Base-by-base conservation (phyloP, 2,888 invertebrate genomes). In the Halictus ligatus region DNA sequence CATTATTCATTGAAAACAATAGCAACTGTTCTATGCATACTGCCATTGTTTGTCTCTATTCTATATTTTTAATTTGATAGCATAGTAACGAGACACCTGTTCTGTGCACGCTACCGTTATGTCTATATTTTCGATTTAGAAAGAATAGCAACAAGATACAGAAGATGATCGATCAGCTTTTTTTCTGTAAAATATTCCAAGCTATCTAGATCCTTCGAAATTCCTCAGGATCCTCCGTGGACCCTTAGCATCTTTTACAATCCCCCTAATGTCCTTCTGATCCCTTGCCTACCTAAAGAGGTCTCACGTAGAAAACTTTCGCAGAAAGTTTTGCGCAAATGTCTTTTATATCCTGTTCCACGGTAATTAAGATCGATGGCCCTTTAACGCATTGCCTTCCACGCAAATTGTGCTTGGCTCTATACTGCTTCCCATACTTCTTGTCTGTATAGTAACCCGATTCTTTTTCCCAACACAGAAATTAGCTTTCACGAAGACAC, bases 311-410 rank as follows among this genome's bases (percentile, higher is more conserved):
- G 25, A 64, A 64, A 64, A 64, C 60, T 64, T 64, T 64, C 60
- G 15, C 13, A 15, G 29, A 25, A 64, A 64, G 60, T 54, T 64
- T 29, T 64, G 15, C 60, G 60, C 60, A 64, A 64, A 64, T 64
- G 60, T 64, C 60, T 64, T 64, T 64, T 64, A 64, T 25, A 46
- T 71, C 58, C 84, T 50, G 54, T 67, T 43, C 40, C 67, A 4
- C 3, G n/a, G 18, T 35, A 35, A 69, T 64, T 64, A 64, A 64
- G 60, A 64, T 64, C 60, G 60, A 64, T 64, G 60, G n/a, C n/a
- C 15, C 60, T 64, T 64, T 64, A 64, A 64, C 60, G 25, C 25
- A n/a, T 64, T 64, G 7, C 13, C 60, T 13, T 64, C 60, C 60
- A 64, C 60, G 60, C 60, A 64, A 64, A 64, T 64, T 64, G 25